Evolutionary conservation across 2,888 invertebrate species (phyloP), one percentile per base, ranked within the genome.

Genomic region (Neria commutata): DNA sequence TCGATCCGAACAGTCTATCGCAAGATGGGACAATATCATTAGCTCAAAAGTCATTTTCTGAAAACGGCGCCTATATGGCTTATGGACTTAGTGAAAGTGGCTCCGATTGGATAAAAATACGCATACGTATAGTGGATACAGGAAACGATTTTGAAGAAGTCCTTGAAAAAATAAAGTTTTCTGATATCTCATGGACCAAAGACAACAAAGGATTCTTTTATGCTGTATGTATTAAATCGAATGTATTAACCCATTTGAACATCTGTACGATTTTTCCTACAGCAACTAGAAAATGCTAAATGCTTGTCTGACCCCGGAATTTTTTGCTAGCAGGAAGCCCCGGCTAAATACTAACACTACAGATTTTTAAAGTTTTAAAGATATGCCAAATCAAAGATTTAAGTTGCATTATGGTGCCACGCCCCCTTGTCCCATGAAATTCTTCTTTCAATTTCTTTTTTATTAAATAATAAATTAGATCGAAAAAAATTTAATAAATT

Each of bases 171-270:
- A 92, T 97, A 0, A 98, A 98, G 82, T 98, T 93, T 81, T 92
- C 95, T 1, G 86, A 89, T 14, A 88, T 98, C 83, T 86, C 93
- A 0, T 99, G 98, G 98, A 94, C 94, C 25, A 94, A 94, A 77
- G 97, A 98, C 81, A 91, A 96, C 80, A 88, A 89, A 75, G 98
- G 98, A 45, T 86, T 98, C 68, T 98, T 99, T 83, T 99, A 98
- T 82, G 91, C 91, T 56, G 91, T 91, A 83, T 85, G 85, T 62
- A 33, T 1, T 23, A 11, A 23, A n/a, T 54, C 23, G 8, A 16
- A 29, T 50, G 19, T 14, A 37, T 26, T 19, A n/a, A 52, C n/a
- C 24, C 11, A 16, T 40, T 17, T 33, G 37, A n/a, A 29, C 17
- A 33, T 14, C 10, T 21, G 2, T 21, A 14, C 8, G 2, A 47